Evolutionary conservation across 1,140 invertebrate species (phyloP), one percentile per base, ranked within the genome.

Genomic region (Meloidogyne floridensis): DNA sequence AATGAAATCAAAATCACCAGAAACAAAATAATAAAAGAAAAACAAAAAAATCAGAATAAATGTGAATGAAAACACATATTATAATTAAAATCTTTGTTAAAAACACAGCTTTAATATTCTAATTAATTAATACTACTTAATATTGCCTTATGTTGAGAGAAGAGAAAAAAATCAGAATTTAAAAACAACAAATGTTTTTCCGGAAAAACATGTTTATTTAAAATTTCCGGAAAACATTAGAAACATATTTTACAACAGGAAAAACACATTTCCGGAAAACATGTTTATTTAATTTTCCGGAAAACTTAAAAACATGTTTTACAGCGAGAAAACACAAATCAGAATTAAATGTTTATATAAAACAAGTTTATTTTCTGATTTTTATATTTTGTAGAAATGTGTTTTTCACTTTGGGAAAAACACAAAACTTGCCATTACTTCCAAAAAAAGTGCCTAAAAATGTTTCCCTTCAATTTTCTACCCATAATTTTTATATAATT

Each of bases 1-100:
- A 65, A 13, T n/a, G n/a, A 71, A 79, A 79, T 79, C 77, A 32
- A 79, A 79, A 79, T 79, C 77, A 18, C 77, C 77, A 11, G 77
- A 72, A 71, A 51, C 47, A 51, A 71, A 79, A 71, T 69, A 43
- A 32, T 32, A 32, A 32, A 32, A 32, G 72, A 3, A 15, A n/a
- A 32, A 11, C 3, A 47, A 65, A n/a, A 32, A 43, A 11, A 75
- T 75, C 20, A 20, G 73, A 56, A 65, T 10, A 65, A 13, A 32
- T 32, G 32, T 32, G 32, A 32, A 32, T 1, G 32, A 32, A 32
- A 32, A 32, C 32, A 32, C 32, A 32, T 32, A 32, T 32, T 32
- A 32, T 32, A 32, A 32, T 32, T 77, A 65, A 5, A 65, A 13
- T 6, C 9, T 4, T n/a, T 77, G 5, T 18, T 56, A 13, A 77